Evolutionary conservation across 2,888 invertebrate genomes (phyloP).

Genomic region (Agriopis aurantiaria): DNA sequence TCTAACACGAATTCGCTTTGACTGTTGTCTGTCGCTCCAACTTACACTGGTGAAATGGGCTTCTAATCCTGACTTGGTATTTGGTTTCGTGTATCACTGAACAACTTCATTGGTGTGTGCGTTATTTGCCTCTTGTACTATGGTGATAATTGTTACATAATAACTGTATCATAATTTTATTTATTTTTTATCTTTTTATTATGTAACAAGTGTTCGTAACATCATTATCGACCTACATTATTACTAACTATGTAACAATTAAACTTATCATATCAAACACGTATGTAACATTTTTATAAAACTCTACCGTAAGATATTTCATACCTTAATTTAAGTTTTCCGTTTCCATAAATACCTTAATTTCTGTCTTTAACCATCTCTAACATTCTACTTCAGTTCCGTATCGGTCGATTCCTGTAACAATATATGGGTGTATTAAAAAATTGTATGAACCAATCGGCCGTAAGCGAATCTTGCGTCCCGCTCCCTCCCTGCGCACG

Average conservation of each 20-base stretch:
- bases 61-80: constrained; percentile 65
- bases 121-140: constrained; percentile 83
- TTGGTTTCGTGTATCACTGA: constrained; percentile 68
- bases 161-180: constrained; percentile 56
- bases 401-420: constrained; percentile 72
- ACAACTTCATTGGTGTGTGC: constrained; percentile 80
- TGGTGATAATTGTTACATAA: constrained; percentile 70
- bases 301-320: constrained; percentile 49
- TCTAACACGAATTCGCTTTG: constrained; percentile 71
- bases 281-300: constrained; percentile 39
- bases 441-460: constrained; percentile 82
- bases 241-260: constrained; percentile 48
- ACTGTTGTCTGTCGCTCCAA: constrained; percentile 76
- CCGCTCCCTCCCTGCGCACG: constrained; percentile 74
- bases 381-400: constrained; percentile 68
- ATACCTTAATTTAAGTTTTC: constrained; percentile 44
- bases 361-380: constrained; percentile 50
- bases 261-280: constrained; percentile 55
- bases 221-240: constrained; percentile 42
- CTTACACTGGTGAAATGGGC: constrained; percentile 79
- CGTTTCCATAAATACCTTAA: constrained; percentile 28
- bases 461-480: constrained; percentile 65
- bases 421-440: constrained; percentile 58
- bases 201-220: constrained; percentile 66
- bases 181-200: constrained; percentile 60